Base-by-base conservation (phyloP, 2,113 vertebrate genomes). In the Silurus asotus region DNA sequence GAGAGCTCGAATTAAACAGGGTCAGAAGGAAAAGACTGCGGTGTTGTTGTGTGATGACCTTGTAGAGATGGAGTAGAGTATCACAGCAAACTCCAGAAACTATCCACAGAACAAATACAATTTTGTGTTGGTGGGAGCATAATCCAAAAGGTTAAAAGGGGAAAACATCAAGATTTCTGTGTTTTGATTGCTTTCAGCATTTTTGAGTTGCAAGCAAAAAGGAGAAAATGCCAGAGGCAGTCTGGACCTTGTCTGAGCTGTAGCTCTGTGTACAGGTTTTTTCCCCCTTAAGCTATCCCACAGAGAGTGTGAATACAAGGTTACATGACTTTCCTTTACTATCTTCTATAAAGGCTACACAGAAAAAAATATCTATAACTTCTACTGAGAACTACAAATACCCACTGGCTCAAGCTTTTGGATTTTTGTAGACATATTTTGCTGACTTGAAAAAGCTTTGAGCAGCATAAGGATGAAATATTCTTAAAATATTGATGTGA, bases 301-400 rank as follows among this genome's bases (percentile, higher is more conserved):
- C 49, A 14, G 77, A 65, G 76, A 88, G 77, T 28, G 11, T 5
- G 25, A 81, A 72, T 56, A 59, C 17, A 48, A 53, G 85, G 70
- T 75, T 64, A 75, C 17, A 17, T 55, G n/a, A 87, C 59, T 45
- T 75, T 65, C 3, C 8, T 79, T 69, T 53, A 58, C n/a, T 69
- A 28, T 77, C 82, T 67, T 83, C 53, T 74, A 55, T 62, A 58
- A 84, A 85, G 83, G 84, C 72, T 81, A 61, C 55, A 78, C 72
- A 84, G 20, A 58, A 65, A 25, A 25, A 28, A 79, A 88, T 82
- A 89, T 89, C 88, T 84, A 89, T 90, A 89, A 25, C 81, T 55
- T 74, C 74, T 77, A 72, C 62, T 74, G 67, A 69, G 74, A 49
- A 56, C 58, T 81, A 28, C 81, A 64, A 81, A 78, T 75, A 67